A percentile compares a stretch with the other conserved stretches of the same genome.
phyloP scores from a whole-genome alignment of 2,888 invertebrate species.

The Ophioninae sp. region DNA sequence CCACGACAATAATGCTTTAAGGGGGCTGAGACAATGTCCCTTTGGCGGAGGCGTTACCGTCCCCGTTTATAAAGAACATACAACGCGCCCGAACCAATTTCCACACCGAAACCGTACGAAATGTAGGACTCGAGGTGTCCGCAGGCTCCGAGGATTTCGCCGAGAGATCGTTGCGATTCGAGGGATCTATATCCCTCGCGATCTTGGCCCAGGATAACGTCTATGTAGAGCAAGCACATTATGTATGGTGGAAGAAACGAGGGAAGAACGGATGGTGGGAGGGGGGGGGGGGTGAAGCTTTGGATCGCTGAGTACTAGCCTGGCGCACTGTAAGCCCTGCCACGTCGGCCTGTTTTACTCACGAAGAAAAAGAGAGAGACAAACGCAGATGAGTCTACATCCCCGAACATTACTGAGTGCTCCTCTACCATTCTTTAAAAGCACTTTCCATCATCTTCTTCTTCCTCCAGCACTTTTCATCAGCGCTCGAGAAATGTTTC shows the following conservation, averaged over 20 bases:
- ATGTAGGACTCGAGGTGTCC: constrained; percentile 38
- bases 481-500: not conserved
- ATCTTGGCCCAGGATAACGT: constrained; percentile 66
- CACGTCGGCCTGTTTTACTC: constrained; percentile 16
- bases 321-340: constrained; percentile 15
- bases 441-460: constrained; percentile 43
- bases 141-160: constrained; percentile 50
- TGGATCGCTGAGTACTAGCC: constrained; percentile 3
- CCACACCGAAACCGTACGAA: constrained; percentile 5
- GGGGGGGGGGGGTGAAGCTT: not conserved
- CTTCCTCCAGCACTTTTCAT: constrained; percentile 2
- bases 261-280: not conserved
- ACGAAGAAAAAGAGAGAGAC: not conserved
- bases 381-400: constrained; percentile 33
- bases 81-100: constrained; percentile 10
- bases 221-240: constrained; percentile 63
- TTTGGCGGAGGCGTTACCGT: constrained; percentile 38
- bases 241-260: constrained; percentile 2
- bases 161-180: constrained; percentile 54
- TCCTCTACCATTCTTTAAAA: constrained; percentile 56
- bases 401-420: constrained; percentile 53
- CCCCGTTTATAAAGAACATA: constrained; percentile 6
- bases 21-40: constrained; percentile 39
- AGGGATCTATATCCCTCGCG: constrained; percentile 59
- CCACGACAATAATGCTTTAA: constrained; percentile 32